Conservation (phyloP, 2,888 invertebrate genomes). For the Tetranychus truncatus region DNA sequence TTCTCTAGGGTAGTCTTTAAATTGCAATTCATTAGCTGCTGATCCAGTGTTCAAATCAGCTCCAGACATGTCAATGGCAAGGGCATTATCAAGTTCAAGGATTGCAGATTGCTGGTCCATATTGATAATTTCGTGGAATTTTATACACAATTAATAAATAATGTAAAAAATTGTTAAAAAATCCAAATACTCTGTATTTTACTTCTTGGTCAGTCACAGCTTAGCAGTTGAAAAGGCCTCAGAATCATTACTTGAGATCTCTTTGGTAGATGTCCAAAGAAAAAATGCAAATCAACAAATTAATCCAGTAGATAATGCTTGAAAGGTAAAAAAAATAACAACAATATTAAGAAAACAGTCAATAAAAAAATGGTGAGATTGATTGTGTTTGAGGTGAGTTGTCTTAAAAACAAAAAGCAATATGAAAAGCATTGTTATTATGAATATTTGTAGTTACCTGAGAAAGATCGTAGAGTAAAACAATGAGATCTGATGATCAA, state of each 20-base stretch:
- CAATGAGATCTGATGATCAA: neutral
- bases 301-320: neutral
- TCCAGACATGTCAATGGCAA: neutral
- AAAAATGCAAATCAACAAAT: neutral
- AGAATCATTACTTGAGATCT: neutral
- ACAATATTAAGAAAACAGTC: too few species aligned
- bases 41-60: conserved; percentile 2
- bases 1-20: conserved; percentile 7
- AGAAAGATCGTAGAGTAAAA: neutral
- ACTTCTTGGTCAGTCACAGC: neutral
- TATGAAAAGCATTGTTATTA: too few species aligned
- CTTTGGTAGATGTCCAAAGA: neutral
- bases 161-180: neutral
- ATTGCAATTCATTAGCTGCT: neutral
- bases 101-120: neutral
- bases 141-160: neutral
- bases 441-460: too few species aligned
- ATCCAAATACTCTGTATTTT: neutral
- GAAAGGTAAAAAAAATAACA: neutral
- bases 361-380: too few species aligned
- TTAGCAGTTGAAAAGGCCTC: neutral
- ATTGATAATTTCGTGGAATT: neutral
- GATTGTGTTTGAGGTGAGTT: too few species aligned
- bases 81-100: neutral
- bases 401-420: too few species aligned